Percentiles rank a stretch among this genome's conserved stretches.
These are phyloP conservation scores for Promerops cafer DNA, from an alignment of 2,113 vertebrate genomes.

Conservation along the genomic window DNA sequence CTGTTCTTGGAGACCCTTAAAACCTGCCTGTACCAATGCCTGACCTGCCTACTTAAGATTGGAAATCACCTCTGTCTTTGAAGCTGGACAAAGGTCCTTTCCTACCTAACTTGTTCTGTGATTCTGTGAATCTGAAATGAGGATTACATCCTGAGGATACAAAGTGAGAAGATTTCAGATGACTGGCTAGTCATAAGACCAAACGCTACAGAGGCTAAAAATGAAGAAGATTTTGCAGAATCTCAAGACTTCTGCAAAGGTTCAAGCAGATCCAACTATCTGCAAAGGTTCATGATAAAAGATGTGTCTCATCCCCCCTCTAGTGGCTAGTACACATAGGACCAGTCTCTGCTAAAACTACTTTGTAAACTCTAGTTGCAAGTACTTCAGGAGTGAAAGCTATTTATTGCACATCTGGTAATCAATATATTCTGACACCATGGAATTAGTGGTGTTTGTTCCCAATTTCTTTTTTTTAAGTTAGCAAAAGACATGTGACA, in stretches of 20 bases:
- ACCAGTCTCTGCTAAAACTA: neutral
- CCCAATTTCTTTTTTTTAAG: neutral
- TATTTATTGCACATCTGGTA: neutral
- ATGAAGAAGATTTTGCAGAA: neutral
- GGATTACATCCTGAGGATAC: neutral
- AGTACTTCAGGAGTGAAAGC: neutral
- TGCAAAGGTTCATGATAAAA: neutral
- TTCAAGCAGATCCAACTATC: no score
- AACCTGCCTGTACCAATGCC: neutral
- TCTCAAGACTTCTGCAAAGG: neutral
- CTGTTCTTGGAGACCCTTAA: neutral
- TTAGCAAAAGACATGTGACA: neutral
- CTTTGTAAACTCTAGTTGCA: neutral
- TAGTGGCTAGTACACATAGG: constrained; percentile 35
- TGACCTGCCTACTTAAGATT: neutral
- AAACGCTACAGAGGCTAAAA: neutral
- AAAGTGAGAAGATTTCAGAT: neutral
- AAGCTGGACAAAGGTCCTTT: neutral
- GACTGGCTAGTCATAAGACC: neutral
- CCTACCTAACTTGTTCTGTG: neutral
- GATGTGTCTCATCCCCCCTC: constrained; percentile 31
- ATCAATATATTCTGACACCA: neutral
- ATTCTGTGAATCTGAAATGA: neutral
- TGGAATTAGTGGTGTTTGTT: neutral
- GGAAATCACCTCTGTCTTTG: neutral